Evolutionary conservation across 2,797 vertebrate species (phyloP).

Genomic region (Heteromormyrus szaboi): DNA sequence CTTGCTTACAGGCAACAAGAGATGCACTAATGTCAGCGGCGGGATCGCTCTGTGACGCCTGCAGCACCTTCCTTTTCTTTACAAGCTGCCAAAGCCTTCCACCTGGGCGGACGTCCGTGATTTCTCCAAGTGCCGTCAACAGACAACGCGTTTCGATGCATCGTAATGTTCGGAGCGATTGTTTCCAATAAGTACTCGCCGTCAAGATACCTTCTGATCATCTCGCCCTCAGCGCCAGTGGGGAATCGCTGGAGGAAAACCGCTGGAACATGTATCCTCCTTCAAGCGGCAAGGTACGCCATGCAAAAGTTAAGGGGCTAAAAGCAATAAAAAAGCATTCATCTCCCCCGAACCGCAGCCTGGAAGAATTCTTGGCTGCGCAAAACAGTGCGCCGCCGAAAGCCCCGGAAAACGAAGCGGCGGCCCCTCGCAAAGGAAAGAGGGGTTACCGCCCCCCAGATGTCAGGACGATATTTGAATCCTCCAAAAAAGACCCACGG

Average conservation of each 20-base stretch:
- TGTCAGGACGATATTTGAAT: constrained; percentile 67
- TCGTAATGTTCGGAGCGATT: constrained; percentile 40
- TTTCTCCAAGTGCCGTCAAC: background rate
- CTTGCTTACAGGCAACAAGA: constrained; percentile 38
- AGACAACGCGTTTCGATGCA: background rate
- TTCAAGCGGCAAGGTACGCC: constrained; percentile 43
- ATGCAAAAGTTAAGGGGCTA: constrained; percentile 48
- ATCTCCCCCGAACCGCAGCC: constrained; percentile 38
- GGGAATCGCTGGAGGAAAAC: background rate
- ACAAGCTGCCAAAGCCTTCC: background rate
- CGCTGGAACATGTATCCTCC: constrained; percentile 43
- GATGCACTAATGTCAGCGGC: background rate
- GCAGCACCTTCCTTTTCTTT: background rate
- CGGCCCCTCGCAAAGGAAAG: constrained; percentile 45
- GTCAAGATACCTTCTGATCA: constrained; percentile 27
- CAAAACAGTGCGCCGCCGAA: constrained; percentile 28
- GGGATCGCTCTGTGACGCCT: background rate
- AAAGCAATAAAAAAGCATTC: constrained; percentile 38
- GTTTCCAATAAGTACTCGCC: constrained; percentile 50
- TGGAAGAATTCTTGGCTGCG: constrained; percentile 45
- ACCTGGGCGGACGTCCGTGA: background rate
- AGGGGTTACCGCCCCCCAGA: constrained; percentile 60
- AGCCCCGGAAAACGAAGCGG: constrained; percentile 33
- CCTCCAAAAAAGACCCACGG: constrained; percentile 52
- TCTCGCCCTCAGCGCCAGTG: constrained; percentile 24